A percentile compares a stretch with the other conserved stretches of the same genome.
Evolutionary conservation across 2,888 invertebrate species (phyloP).

Genomic region (Alloscopus bannaensis): DNA sequence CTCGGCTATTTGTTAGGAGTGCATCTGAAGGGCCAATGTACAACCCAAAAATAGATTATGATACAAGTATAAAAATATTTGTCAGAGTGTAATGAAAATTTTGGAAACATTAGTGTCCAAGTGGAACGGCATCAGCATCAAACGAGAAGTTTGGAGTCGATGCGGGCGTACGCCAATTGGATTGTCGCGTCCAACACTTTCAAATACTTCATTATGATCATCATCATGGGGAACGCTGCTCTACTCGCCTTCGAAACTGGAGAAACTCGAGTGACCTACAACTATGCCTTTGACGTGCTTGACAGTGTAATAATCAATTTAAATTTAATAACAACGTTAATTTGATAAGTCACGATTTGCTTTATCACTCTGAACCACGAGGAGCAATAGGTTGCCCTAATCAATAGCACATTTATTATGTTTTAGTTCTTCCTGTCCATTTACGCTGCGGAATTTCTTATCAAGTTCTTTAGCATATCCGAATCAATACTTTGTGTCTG

Average conservation of each 20-base stretch:
- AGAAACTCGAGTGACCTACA: slow-evolving; percentile 30
- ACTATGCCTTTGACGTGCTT: slow-evolving; percentile 48
- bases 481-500: slow-evolving; percentile 66
- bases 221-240: slow-evolving; percentile 68
- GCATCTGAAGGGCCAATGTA: slow-evolving; percentile 61
- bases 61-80: neutral
- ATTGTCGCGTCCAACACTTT: slow-evolving; percentile 61
- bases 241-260: slow-evolving; percentile 68
- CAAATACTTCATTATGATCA: slow-evolving; percentile 66
- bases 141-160: slow-evolving; percentile 38
- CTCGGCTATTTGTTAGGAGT: slow-evolving; percentile 42
- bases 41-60: too few species aligned
- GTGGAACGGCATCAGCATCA: slow-evolving; percentile 54
- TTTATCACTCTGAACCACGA: too few species aligned
- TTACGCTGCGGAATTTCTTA: slow-evolving; percentile 67
- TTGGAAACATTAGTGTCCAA: slow-evolving; percentile 49
- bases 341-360: too few species aligned
- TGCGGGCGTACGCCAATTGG: slow-evolving; percentile 66
- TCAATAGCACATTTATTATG: too few species aligned
- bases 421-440: slow-evolving; percentile 69
- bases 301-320: slow-evolving; percentile 71
- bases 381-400: too few species aligned
- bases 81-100: neutral
- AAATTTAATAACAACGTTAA: too few species aligned
- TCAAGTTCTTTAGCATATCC: slow-evolving; percentile 71